Base-by-base conservation (phyloP, 2,113 vertebrate species). In the Semicossyphus pulcher region DNA sequence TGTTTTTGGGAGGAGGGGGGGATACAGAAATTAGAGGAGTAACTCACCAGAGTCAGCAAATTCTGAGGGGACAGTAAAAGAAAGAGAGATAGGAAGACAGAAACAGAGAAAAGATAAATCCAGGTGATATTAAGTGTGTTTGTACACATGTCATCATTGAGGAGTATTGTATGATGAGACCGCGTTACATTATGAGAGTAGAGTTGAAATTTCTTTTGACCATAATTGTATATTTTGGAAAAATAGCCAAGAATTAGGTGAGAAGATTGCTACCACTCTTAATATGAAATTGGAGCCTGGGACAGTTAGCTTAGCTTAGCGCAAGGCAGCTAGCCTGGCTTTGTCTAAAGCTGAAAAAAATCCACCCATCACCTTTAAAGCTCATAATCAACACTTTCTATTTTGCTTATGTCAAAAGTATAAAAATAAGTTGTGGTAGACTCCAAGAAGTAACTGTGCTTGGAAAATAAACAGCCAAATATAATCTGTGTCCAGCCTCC, bases 41-140 rank as follows among this genome's bases (percentile, higher is more conserved):
- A 92, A 94, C 93, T 94, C 93, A 95, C 94, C 94, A 89, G 94
- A 94, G 86, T 95, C 94, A 89, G 93, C 94, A 89, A 95, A 95
- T 93, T 95, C 94, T 95, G 94, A 93, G 72, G 90, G 87, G 88
- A 92, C 79, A 92, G 78, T 84, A 78, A 77, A 86, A 68, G 73
- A 89, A 86, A 89, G 74, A 87, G 60, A 84, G 68, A 85, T 78
- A 68, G 72, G 84, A 82, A 91, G 76, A 91, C 73, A 93, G 63
- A 86, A 89, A 92, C 68, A 90, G 75, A 91, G 70, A 84, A 80
- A 79, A 91, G 78, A 91, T 89, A 81, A 90, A 90, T 88, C 85
- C 87, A 88, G 63, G 73, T 81, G 80, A 73, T 75, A 86, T 63
- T 74, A 47, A 67, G 49, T 69, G 59, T 39, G 65, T 52, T 63